These are phyloP conservation scores for Terrapene triunguis DNA, from an alignment of 2,113 vertebrate genomes.

Conservation along the genomic window DNA sequence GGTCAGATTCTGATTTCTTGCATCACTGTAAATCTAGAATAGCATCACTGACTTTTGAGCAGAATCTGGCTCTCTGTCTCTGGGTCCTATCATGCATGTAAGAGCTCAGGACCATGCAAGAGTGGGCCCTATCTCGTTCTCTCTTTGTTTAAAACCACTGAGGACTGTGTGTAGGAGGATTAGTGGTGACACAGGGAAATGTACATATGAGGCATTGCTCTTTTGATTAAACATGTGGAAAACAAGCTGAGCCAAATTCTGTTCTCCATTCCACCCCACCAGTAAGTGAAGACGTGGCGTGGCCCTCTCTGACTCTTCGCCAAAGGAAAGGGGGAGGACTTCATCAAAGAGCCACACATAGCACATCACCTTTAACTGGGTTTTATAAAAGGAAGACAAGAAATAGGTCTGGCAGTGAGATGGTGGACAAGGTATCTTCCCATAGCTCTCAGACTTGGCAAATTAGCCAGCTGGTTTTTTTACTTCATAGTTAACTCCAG, in stretches of 20 bases:
- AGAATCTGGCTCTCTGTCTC: background rate
- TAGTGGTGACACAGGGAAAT: constrained; percentile 6
- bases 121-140: background rate
- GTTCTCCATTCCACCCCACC: background rate
- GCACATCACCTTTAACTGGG: background rate
- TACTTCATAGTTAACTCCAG: background rate
- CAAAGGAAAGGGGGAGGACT: background rate
- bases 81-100: background rate
- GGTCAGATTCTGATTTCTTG: background rate
- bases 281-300: background rate
- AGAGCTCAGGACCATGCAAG: background rate
- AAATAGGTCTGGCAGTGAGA: background rate
- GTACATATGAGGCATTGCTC: background rate
- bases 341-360: background rate
- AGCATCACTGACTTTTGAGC: background rate
- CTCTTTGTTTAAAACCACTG: constrained; percentile 39
- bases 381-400: background rate
- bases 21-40: background rate
- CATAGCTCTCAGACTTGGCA: background rate
- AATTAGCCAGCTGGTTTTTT: background rate
- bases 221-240: constrained; percentile 28
- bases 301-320: background rate
- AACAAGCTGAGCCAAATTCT: background rate
- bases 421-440: background rate
- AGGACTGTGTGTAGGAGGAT: constrained; percentile 20